phyloP scores from a whole-genome alignment of 1,140 invertebrate species.

The Epicauta chinensis region DNA sequence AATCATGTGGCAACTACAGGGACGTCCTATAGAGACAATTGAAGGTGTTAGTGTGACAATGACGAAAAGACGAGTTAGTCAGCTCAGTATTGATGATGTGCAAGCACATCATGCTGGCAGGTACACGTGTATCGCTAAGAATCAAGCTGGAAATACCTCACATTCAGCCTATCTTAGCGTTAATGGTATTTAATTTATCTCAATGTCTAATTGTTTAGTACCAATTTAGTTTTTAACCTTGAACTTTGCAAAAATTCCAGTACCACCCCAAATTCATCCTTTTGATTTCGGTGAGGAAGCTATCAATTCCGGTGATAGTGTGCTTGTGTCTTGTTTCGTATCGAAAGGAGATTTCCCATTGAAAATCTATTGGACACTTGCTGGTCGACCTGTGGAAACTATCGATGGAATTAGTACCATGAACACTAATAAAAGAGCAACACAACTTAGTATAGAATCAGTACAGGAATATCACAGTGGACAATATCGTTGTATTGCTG shows the following conservation, averaged over 20 bases:
- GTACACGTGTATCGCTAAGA: constrained; percentile 59
- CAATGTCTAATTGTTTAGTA: neutral
- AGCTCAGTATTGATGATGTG: constrained; percentile 58
- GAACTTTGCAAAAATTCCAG: constrained; percentile 50
- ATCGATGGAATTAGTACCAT: constrained; percentile 42
- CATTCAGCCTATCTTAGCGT: constrained; percentile 53
- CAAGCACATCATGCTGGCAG: constrained; percentile 56
- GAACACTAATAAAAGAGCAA: constrained; percentile 55
- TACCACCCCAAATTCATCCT: constrained; percentile 60
- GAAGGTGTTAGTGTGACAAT: constrained; percentile 50
- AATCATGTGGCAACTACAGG: constrained; percentile 59
- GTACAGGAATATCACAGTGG: constrained; percentile 45
- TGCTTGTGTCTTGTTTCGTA: constrained; percentile 55
- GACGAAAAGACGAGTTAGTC: constrained; percentile 55
- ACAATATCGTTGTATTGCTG: constrained; percentile 54
- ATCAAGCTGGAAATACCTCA: constrained; percentile 54
- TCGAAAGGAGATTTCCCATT: constrained; percentile 64
- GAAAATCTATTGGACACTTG: constrained; percentile 54
- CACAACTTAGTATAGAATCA: constrained; percentile 60
- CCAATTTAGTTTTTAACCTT: constrained; percentile 1
- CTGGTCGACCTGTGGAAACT: constrained; percentile 47
- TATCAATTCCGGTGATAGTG: constrained; percentile 60
- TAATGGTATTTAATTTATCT: constrained; percentile 46
- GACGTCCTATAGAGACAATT: constrained; percentile 45
- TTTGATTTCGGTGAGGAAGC: constrained; percentile 55